A percentile compares a stretch with the other conserved stretches of the same genome.
phyloP scores from a whole-genome alignment of 2,797 vertebrate genomes.

The Anniella stebbinsi region DNA sequence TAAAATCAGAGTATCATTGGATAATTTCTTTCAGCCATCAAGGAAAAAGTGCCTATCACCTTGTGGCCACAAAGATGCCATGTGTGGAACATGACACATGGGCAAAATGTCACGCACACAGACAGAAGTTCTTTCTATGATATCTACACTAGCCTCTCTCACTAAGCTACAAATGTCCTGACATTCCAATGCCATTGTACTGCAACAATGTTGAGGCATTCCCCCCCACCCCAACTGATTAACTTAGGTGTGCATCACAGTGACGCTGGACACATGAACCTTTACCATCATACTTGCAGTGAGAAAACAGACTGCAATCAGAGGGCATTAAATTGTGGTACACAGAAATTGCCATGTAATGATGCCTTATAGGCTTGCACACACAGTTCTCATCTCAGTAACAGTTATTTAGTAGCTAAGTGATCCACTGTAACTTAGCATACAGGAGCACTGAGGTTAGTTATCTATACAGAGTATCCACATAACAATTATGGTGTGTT shows the following conservation, averaged over 20 bases:
- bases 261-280: not conserved
- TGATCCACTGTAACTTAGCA: not conserved
- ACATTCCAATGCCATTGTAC: not conserved
- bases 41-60: not conserved
- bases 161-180: not conserved
- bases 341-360: not conserved
- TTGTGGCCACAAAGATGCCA: not conserved
- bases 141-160: not conserved
- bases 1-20: not conserved
- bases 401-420: conserved; percentile 4
- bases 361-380: not conserved
- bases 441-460: not conserved
- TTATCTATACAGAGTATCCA: not conserved
- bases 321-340: not conserved
- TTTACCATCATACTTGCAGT: not conserved
- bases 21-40: not conserved
- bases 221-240: not conserved
- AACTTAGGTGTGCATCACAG: not conserved
- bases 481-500: not conserved
- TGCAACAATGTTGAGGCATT: not conserved
- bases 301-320: conserved; percentile 3
- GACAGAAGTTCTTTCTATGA: not conserved
- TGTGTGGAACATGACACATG: not conserved
- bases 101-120: not conserved
- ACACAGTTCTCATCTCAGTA: not conserved